Evolutionary conservation across 2,888 invertebrate species (phyloP).

Genomic region (Cryptosula pallasiana): DNA sequence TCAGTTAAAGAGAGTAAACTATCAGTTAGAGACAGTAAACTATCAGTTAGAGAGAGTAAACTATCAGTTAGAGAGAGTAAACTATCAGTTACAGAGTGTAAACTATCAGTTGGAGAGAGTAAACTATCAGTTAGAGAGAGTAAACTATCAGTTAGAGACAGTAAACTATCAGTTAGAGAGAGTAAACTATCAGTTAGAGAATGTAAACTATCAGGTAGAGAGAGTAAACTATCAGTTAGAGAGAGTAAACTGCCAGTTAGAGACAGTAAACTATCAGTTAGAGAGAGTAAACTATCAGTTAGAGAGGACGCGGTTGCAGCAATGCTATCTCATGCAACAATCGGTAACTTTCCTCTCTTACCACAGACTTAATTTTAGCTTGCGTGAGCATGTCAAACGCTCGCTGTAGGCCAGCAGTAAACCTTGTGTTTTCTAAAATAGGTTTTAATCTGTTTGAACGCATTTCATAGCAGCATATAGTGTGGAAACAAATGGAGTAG

Average conservation of each 20-base stretch:
- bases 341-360: background rate
- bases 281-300: background rate
- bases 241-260: background rate
- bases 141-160: no score
- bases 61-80: no score
- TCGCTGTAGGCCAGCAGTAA: background rate
- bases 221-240: background rate
- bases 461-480: no score
- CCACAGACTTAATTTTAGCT: background rate
- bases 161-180: no score
- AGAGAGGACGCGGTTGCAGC: background rate
- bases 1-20: no score
- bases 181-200: background rate
- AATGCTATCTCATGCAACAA: background rate
- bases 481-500: background rate
- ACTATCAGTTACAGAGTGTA: no score
- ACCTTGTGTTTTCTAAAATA: background rate
- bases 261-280: background rate
- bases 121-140: background rate
- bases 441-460: no score
- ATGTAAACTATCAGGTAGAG: background rate
- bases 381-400: slow-evolving; percentile 9
- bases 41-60: no score
- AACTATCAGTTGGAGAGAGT: background rate
- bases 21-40: no score